phyloP scores from a whole-genome alignment of 2,797 vertebrate species.

The Lutjanus campechanus region DNA sequence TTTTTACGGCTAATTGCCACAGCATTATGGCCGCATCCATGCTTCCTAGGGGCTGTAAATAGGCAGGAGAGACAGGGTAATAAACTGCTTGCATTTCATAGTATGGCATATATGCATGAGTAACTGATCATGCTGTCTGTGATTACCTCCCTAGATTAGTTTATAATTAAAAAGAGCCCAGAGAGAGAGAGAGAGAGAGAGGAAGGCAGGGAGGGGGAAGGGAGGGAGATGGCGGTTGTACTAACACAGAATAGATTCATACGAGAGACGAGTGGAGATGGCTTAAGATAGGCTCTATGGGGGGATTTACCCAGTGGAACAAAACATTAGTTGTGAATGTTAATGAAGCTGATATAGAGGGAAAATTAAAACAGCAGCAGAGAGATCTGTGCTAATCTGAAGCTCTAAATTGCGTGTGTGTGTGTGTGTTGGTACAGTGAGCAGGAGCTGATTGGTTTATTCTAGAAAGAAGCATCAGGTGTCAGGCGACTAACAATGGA shows the following conservation, averaged over 20 bases:
- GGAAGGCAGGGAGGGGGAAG: not conserved
- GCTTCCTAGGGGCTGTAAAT: slow-evolving; percentile 43
- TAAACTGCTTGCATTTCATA: slow-evolving; percentile 49
- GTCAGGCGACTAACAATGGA: slow-evolving; percentile 34
- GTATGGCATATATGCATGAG: slow-evolving; percentile 45
- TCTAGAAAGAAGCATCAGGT: slow-evolving; percentile 32
- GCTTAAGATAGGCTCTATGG: slow-evolving; percentile 48
- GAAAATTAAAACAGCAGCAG: slow-evolving; percentile 49
- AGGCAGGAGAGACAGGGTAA: slow-evolving; percentile 30
- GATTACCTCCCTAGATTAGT: slow-evolving; percentile 73
- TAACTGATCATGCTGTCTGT: slow-evolving; percentile 60
- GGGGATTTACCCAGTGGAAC: slow-evolving; percentile 54
- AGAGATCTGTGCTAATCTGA: slow-evolving; percentile 32
- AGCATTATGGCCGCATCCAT: slow-evolving; percentile 34
- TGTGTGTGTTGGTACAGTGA: not conserved
- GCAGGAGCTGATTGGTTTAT: slow-evolving; percentile 9
- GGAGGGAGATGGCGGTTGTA: slow-evolving; percentile 20
- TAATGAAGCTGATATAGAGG: slow-evolving; percentile 55
- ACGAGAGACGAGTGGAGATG: slow-evolving; percentile 44
- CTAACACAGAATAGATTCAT: slow-evolving; percentile 44
- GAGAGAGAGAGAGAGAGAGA: slow-evolving; percentile 16
- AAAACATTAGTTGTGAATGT: slow-evolving; percentile 58
- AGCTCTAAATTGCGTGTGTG: not conserved
- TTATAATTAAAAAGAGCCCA: slow-evolving; percentile 73
- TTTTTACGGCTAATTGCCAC: slow-evolving; percentile 53